phyloP scores from a whole-genome alignment of 2,113 vertebrate genomes.

The Mormyrus lacerda region DNA sequence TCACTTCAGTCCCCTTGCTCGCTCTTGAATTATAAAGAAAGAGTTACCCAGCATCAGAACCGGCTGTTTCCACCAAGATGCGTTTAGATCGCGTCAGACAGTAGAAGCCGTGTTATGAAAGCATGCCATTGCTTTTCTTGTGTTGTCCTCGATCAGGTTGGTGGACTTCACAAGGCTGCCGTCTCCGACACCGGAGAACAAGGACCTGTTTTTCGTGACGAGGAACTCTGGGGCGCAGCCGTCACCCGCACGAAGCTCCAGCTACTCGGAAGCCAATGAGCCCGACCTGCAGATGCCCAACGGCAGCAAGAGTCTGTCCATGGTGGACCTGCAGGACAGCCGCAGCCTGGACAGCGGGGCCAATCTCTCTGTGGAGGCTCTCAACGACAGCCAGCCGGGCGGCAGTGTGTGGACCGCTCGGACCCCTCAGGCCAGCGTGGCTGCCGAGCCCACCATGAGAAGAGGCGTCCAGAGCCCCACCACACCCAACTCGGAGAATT shows the following conservation, averaged over 20 bases:
- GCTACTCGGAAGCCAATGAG: conserved; percentile 96
- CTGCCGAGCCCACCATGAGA: conserved; percentile 74
- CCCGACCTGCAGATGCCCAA: conserved; percentile 87
- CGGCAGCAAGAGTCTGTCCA: conserved; percentile 93
- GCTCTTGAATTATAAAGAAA: not conserved
- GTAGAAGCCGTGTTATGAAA: not conserved
- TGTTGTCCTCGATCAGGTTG: conserved; percentile 64
- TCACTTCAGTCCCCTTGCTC: not conserved
- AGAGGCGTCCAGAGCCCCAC: conserved; percentile 74
- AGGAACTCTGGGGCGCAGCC: conserved; percentile 88
- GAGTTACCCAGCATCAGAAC: not conserved
- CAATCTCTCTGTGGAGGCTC: conserved; percentile 44
- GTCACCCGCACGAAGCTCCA: conserved; percentile 92
- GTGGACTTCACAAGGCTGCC: conserved; percentile 97
- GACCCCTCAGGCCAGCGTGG: conserved; percentile 59
- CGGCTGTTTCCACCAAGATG: not conserved
- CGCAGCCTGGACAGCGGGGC: conserved; percentile 73
- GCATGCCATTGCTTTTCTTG: not conserved
- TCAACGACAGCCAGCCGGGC: conserved; percentile 61
- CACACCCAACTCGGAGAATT: conserved; percentile 66
- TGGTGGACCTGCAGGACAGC: conserved; percentile 95
- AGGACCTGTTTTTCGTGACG: conserved; percentile 99
- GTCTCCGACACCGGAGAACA: conserved; percentile 97
- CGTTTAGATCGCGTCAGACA: not conserved
- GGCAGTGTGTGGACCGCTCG: conserved; percentile 69